Evolutionary conservation across 1,140 invertebrate genomes (phyloP).

Genomic region (Chlorops oryzae): DNA sequence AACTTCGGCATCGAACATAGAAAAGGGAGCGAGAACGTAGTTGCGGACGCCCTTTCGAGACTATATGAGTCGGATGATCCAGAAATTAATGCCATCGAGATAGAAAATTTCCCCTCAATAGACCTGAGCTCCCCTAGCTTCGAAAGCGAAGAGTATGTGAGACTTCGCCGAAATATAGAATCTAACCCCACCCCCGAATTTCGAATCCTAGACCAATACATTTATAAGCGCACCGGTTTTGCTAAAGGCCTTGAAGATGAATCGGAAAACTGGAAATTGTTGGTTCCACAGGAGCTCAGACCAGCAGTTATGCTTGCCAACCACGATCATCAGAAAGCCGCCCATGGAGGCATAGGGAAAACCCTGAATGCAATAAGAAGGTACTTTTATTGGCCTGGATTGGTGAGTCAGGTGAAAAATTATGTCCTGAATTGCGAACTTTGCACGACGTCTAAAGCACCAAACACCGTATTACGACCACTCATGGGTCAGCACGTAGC

Average conservation of each 20-base stretch:
- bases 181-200: not conserved
- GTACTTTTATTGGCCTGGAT: not conserved
- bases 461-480: conserved; percentile 6
- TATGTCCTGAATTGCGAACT: not conserved
- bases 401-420: not conserved
- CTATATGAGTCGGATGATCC: conserved; percentile 22
- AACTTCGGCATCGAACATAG: not conserved
- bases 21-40: not conserved
- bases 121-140: not conserved
- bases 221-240: not conserved
- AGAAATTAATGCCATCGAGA: no score
- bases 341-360: conserved; percentile 1
- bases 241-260: not conserved
- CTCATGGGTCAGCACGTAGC: no score
- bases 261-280: conserved; percentile 1
- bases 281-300: not conserved
- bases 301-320: not conserved
- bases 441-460: not conserved
- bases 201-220: not conserved
- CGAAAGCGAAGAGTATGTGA: not conserved
- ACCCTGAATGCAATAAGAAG: not conserved
- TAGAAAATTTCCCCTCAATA: no score
- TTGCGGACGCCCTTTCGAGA: conserved; percentile 10
- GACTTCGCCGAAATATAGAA: not conserved
- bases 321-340: not conserved